Conservation (phyloP, 2,888 invertebrate genomes). For the Megalurothrips usitatus region DNA sequence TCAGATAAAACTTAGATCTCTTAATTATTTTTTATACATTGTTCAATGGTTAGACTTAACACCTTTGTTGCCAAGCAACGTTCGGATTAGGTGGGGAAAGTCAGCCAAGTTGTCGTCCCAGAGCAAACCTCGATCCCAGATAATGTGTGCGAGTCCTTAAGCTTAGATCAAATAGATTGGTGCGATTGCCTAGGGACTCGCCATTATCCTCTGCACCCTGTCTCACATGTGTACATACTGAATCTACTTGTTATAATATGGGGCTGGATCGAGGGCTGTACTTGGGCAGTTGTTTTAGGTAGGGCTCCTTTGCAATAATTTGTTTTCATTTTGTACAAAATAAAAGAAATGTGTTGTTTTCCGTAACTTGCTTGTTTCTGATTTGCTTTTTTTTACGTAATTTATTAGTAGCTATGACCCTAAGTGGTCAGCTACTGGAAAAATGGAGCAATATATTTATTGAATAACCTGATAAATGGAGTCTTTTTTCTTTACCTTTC, state of each 20-base stretch:
- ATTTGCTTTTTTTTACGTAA: constrained; percentile 16
- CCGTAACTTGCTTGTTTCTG: constrained; percentile 22
- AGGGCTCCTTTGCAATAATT: constrained; percentile 23
- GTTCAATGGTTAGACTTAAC: no score
- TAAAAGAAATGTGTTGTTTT: constrained; percentile 24
- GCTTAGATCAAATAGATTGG: no score
- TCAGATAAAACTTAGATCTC: no score
- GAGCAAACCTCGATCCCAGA: no score
- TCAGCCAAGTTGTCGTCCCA: no score
- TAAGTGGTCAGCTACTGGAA: neutral
- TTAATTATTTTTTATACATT: no score
- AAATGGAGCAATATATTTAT: constrained; percentile 27
- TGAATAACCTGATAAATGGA: neutral
- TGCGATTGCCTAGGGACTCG: no score
- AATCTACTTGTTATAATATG: neutral
- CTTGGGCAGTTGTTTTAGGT: constrained; percentile 5
- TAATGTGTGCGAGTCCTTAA: no score
- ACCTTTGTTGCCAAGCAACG: no score
- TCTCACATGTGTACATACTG: neutral
- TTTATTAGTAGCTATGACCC: constrained; percentile 1
- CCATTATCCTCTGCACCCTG: neutral
- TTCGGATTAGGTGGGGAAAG: no score
- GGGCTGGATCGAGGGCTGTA: neutral
- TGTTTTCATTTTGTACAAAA: constrained; percentile 23
- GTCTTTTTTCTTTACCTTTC: neutral